These are phyloP conservation scores for Poeciliopsis infans DNA, from an alignment of 2,797 vertebrate species.

Conservation along the genomic window DNA sequence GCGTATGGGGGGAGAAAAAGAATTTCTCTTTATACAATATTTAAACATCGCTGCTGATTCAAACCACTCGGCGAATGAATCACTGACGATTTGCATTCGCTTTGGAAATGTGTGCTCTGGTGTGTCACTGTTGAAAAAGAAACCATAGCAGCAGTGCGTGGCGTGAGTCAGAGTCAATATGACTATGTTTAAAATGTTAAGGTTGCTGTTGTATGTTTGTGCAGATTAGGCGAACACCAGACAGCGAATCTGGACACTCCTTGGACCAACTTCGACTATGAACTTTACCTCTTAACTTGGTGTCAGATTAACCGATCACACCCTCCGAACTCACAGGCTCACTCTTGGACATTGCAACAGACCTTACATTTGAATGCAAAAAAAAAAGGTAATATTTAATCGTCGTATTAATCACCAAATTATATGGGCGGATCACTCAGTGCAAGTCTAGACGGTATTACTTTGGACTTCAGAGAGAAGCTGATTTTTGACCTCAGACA, in stretches of 20 bases:
- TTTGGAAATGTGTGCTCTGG: slow-evolving; percentile 33
- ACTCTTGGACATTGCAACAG: slow-evolving; percentile 9
- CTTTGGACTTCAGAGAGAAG: slow-evolving; percentile 10
- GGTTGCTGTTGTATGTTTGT: slow-evolving; percentile 57
- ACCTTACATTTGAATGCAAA: slow-evolving; percentile 9
- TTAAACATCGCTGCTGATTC: slow-evolving; percentile 21
- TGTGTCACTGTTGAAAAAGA: slow-evolving; percentile 54
- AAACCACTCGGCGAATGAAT: slow-evolving; percentile 28
- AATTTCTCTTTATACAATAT: slow-evolving; percentile 29
- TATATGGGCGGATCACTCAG: background rate
- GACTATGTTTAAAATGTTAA: no score
- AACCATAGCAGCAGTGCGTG: slow-evolving; percentile 28
- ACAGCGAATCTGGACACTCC: slow-evolving; percentile 68
- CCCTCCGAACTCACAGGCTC: slow-evolving; percentile 37
- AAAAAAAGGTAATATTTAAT: slow-evolving; percentile 11
- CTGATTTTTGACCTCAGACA: background rate
- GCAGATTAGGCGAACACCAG: slow-evolving; percentile 44
- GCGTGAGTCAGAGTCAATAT: slow-evolving; percentile 44
- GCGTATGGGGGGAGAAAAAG: background rate
- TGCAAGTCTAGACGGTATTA: slow-evolving; percentile 35
- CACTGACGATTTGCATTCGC: slow-evolving; percentile 44
- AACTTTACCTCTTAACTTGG: slow-evolving; percentile 47
- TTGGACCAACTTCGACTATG: slow-evolving; percentile 64
- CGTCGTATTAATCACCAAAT: slow-evolving; percentile 15
- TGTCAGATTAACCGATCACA: slow-evolving; percentile 47